phyloP scores from a whole-genome alignment of 2,888 invertebrate genomes.

The Limenitis camilla region DNA sequence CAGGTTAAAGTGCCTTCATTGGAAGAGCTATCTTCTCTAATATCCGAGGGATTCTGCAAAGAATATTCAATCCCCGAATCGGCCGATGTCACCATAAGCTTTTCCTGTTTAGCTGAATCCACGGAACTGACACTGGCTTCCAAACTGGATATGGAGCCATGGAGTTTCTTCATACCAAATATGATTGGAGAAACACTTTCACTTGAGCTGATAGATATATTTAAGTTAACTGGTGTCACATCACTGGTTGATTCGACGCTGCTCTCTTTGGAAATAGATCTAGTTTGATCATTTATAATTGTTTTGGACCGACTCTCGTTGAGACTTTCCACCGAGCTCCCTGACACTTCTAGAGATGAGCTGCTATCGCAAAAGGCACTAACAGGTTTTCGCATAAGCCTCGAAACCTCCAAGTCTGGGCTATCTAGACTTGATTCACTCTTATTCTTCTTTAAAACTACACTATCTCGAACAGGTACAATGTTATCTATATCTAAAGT shows the following conservation, averaged over 20 bases:
- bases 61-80: conserved; percentile 70
- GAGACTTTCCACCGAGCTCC: conserved; percentile 67
- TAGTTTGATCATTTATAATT: conserved; percentile 35
- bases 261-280: conserved; percentile 54
- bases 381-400: conserved; percentile 59
- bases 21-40: conserved; percentile 59
- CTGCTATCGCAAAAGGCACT: conserved; percentile 65
- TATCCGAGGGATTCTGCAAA: conserved; percentile 53
- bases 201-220: conserved; percentile 64
- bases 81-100: conserved; percentile 61
- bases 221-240: conserved; percentile 56
- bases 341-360: conserved; percentile 66
- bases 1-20: conserved; percentile 70
- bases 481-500: conserved; percentile 35
- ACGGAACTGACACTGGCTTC: conserved; percentile 69
- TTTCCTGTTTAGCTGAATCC: conserved; percentile 60
- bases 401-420: conserved; percentile 68
- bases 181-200: conserved; percentile 67
- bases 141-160: conserved; percentile 64
- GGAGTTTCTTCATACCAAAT: conserved; percentile 59
- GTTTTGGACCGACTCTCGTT: conserved; percentile 34
- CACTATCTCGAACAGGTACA: conserved; percentile 57
- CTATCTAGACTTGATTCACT: conserved; percentile 71
- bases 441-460: conserved; percentile 68
- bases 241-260: conserved; percentile 65